phyloP scores from a whole-genome alignment of 2,888 invertebrate genomes.

The Chirona hameri region DNA sequence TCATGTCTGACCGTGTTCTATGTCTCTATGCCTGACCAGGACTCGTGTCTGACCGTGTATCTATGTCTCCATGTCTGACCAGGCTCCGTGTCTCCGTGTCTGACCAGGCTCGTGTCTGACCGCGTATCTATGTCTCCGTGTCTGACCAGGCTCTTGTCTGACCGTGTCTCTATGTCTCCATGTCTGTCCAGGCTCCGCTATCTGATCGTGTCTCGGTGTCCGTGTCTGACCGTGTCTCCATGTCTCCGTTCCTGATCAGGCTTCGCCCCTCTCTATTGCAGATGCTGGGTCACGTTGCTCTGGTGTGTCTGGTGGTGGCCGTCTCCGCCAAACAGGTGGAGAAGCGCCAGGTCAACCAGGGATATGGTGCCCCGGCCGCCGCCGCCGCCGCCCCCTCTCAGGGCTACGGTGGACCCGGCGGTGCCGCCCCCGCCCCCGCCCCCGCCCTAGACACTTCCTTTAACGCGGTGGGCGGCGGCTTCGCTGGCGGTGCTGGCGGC shows the following conservation, averaged over 20 bases:
- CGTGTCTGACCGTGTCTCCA: too few relatives aligned
- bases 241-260: too few relatives aligned
- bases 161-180: too few relatives aligned
- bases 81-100: too few relatives aligned
- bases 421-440: background rate
- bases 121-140: too few relatives aligned
- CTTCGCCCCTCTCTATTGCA: background rate
- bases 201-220: too few relatives aligned
- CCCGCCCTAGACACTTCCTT: slow-evolving; percentile 4
- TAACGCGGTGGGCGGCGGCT: background rate
- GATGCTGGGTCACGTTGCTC: slow-evolving; percentile 28
- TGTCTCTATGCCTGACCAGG: too few relatives aligned
- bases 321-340: slow-evolving; percentile 23
- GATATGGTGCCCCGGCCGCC: background rate
- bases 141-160: background rate
- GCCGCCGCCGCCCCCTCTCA: background rate
- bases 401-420: background rate
- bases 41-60: too few relatives aligned
- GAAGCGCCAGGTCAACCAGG: slow-evolving; percentile 13
- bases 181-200: too few relatives aligned
- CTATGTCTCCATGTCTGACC: too few relatives aligned
- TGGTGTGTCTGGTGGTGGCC: slow-evolving; percentile 2
- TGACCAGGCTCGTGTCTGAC: too few relatives aligned
- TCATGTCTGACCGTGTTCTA: too few relatives aligned
- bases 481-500: background rate